Conservation (phyloP, 2,797 vertebrate genomes). For the Chromis chromis region DNA sequence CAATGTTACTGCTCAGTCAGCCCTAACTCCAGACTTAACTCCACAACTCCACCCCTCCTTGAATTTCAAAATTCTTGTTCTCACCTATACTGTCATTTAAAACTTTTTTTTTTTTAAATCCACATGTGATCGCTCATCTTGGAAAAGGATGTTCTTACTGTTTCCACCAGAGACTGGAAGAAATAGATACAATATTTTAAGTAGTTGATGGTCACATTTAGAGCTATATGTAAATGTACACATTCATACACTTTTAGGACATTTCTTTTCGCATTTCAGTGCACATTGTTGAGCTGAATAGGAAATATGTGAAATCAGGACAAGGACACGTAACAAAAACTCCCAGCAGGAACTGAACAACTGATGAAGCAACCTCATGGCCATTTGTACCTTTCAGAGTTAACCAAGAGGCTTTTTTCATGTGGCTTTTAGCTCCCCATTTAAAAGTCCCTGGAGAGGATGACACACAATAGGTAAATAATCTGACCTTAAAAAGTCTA, state of each 20-base stretch:
- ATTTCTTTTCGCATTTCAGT: neutral
- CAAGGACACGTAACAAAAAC: conserved; percentile 5
- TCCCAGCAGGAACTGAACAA: conserved; percentile 13
- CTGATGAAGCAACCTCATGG: conserved; percentile 8
- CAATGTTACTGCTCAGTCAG: too few species aligned
- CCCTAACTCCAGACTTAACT: too few species aligned
- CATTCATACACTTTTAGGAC: neutral
- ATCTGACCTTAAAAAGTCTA: neutral
- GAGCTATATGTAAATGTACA: neutral
- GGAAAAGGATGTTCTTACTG: neutral
- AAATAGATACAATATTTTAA: too few species aligned
- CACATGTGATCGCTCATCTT: neutral
- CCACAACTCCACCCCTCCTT: too few species aligned
- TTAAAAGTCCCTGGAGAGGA: neutral
- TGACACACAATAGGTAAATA: neutral
- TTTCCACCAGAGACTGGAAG: too few species aligned
- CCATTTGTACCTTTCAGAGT: neutral
- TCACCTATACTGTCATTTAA: neutral
- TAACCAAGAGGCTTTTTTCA: neutral
- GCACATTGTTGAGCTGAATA: neutral
- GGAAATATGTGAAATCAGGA: conserved; percentile 2
- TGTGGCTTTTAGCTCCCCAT: neutral
- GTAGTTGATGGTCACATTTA: neutral
- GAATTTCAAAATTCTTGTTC: neutral
- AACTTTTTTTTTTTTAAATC: neutral